These are phyloP conservation scores for Tenualosa thibaudeaui DNA, from an alignment of 2,797 vertebrate species.

Conservation along the genomic window DNA sequence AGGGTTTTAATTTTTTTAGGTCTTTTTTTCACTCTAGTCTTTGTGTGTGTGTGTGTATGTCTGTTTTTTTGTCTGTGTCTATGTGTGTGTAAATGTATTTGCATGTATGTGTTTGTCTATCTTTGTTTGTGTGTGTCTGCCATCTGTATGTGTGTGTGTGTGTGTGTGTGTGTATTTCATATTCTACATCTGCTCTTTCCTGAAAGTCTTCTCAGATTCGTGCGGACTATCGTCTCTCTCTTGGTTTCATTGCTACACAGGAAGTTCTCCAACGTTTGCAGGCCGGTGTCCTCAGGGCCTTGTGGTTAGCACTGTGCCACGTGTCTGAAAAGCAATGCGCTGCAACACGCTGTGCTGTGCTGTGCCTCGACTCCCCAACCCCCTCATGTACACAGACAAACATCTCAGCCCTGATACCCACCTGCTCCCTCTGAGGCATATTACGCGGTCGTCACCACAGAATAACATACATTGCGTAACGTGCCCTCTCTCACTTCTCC, in stretches of 20 bases:
- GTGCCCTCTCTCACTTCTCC: constrained; percentile 38
- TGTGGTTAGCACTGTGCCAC: constrained; percentile 34
- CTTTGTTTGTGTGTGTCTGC: neutral
- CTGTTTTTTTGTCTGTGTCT: neutral
- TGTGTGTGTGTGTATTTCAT: neutral
- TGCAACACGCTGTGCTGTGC: too few relatives aligned
- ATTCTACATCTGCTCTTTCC: neutral
- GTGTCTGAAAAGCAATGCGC: constrained; percentile 72
- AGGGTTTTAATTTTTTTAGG: neutral
- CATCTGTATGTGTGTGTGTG: neutral
- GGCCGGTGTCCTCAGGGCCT: constrained; percentile 38
- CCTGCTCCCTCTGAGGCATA: constrained; percentile 31
- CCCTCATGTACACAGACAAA: constrained; percentile 28
- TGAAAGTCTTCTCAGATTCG: neutral
- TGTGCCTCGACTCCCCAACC: too few relatives aligned
- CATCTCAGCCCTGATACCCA: neutral
- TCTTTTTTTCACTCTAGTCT: neutral
- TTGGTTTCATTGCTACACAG: neutral
- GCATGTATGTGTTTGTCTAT: neutral
- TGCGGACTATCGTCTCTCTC: neutral
- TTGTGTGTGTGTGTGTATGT: neutral
- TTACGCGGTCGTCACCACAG: constrained; percentile 44
- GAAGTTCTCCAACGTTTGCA: constrained; percentile 61
- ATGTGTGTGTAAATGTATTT: neutral
- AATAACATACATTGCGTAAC: constrained; percentile 40